phyloP scores from a whole-genome alignment of 1,140 invertebrate genomes.

The Ceratina japonica region DNA sequence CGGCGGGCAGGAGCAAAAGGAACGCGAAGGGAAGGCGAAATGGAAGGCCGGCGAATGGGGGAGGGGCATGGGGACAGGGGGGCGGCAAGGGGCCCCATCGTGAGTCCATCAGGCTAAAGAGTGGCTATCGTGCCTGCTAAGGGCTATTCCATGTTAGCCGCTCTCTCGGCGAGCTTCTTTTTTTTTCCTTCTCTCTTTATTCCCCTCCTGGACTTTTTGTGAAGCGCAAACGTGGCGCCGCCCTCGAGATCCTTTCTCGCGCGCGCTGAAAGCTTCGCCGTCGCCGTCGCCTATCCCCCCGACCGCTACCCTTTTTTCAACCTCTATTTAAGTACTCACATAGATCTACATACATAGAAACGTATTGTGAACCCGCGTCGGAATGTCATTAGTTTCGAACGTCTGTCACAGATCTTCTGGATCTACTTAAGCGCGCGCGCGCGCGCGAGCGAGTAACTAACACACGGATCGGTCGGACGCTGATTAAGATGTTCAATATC shows the following conservation, averaged over 20 bases:
- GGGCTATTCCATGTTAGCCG: conserved; percentile 79
- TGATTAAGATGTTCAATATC: no score
- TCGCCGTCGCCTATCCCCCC: conserved; percentile 28
- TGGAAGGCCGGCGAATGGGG: conserved; percentile 22
- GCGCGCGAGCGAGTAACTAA: no score
- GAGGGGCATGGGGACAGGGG: conserved; percentile 33
- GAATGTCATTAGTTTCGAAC: no score
- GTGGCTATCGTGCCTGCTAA: conserved; percentile 78
- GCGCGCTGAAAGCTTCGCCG: conserved; percentile 30
- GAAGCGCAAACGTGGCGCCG: conserved; percentile 77
- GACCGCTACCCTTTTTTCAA: no score
- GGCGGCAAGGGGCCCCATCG: conserved; percentile 39
- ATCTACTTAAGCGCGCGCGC: no score
- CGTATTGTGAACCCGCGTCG: no score
- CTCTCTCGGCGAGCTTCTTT: conserved; percentile 73
- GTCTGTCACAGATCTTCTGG: no score
- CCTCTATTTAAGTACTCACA: no score
- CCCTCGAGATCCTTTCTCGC: conserved; percentile 67
- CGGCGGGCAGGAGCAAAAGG: conserved; percentile 25
- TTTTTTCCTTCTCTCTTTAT: conserved; percentile 69
- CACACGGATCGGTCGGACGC: no score
- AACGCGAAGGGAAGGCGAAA: conserved; percentile 12
- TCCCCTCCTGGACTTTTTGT: conserved; percentile 68
- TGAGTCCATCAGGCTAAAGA: conserved; percentile 74
- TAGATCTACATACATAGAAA: no score